Evolutionary conservation across 2,113 vertebrate species (phyloP), one percentile per base, ranked within the genome.

Genomic region (Tretioscincus oriximinensis): DNA sequence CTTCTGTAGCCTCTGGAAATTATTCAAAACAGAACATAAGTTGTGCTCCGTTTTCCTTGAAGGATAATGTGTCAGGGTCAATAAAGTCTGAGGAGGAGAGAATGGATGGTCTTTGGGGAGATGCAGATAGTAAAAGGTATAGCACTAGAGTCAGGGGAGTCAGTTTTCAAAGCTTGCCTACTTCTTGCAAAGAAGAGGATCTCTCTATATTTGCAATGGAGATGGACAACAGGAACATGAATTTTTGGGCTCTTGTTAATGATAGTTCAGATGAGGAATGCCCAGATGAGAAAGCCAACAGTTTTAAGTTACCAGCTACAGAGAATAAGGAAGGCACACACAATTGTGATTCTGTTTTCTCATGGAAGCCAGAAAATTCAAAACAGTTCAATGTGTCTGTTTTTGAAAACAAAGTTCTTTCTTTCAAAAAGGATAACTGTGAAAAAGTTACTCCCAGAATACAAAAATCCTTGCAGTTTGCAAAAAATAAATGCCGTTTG

Each of bases 201-300:
- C 87, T 77, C 79, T 58, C 54, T 54, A 77, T 12, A 66, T 28
- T 63, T 18, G 16, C 18, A 60, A 18, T 81, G 21, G 65, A 0
- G 1, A 29, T 2, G 1, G 22, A 28, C 28, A 76, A 71, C 61
- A 75, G 58, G 65, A 10, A 14, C 28, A 68, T 7, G 54, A 88
- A 81, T 66, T 91, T 91, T 77, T 86, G 77, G 83, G 12, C 35
- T 70, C 82, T 76, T 22, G 58, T 85, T 49, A 73, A 24, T 31
- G 84, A 80, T 18, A 79, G 47, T 65, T 90, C 72, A 72, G 81
- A 86, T 86, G 72, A 91, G 51, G 83, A 87, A 22, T n/a, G 22
- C 72, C 26, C 49, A 61, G 49, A 80, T 69, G 16, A 4, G 68
- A 28, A 71, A 58, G 72, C 11, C 31, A 54, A 76, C 41, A 51